Conservation (phyloP, 2,113 vertebrate species). For the Dunckerocampus dactyliophorus region DNA sequence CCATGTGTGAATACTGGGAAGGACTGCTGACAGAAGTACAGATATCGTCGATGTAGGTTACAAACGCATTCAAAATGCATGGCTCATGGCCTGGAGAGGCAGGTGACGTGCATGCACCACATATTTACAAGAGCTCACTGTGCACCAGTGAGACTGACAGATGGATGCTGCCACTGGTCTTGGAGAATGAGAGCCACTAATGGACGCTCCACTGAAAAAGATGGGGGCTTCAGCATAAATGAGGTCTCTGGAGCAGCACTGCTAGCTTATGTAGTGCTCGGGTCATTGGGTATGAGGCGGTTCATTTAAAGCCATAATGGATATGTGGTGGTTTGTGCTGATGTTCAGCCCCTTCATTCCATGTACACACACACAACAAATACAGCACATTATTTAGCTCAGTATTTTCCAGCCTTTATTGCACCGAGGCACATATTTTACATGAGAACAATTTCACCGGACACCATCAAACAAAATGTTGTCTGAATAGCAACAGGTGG, state of each 20-base stretch:
- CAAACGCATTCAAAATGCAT: conserved; percentile 48
- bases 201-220: background rate
- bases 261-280: background rate
- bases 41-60: conserved; percentile 47
- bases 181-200: background rate
- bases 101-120: conserved; percentile 26
- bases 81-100: conserved; percentile 22
- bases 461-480: no score
- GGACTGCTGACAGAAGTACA: conserved; percentile 26
- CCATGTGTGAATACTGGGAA: background rate
- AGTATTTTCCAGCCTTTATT: no score
- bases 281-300: background rate
- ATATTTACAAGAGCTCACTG: conserved; percentile 8
- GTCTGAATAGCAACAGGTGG: no score
- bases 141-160: conserved; percentile 20
- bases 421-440: background rate
- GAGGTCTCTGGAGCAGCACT: conserved; percentile 6
- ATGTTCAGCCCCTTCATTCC: background rate
- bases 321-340: background rate
- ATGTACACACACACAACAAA: no score
- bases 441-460: background rate
- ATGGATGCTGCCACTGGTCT: conserved; percentile 26
- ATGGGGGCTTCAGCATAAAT: conserved; percentile 17
- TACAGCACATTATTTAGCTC: background rate
- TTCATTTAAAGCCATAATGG: background rate